phyloP scores from a whole-genome alignment of 2,113 vertebrate species.

The Lichenostomus cassidix region DNA sequence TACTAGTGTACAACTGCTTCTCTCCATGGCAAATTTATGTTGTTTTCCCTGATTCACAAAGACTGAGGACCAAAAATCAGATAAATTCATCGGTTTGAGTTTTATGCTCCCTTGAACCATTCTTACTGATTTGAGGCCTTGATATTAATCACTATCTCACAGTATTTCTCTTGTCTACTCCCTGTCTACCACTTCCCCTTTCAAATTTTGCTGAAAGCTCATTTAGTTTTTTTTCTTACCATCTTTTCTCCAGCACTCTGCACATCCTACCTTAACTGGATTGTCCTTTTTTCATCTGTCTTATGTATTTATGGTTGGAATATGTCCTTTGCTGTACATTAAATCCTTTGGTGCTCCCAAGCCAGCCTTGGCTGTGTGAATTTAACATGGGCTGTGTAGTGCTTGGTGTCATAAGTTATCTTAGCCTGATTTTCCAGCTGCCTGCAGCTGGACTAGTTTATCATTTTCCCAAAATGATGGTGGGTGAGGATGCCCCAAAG shows the following conservation, averaged over 20 bases:
- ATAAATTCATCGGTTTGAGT: background rate
- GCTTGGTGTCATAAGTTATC: background rate
- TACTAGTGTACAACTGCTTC: background rate
- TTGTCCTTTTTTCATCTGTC: background rate
- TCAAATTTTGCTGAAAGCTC: background rate
- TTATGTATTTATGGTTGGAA: conserved; percentile 13
- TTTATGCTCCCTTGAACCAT: background rate
- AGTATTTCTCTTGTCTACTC: background rate
- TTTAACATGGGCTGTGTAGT: conserved; percentile 6
- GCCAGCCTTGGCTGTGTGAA: background rate
- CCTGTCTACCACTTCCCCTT: background rate
- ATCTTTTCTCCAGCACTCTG: background rate
- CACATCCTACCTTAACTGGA: background rate
- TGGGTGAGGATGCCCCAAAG: background rate
- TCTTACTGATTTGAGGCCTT: background rate
- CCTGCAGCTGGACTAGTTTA: background rate
- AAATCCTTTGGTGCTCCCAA: conserved; percentile 26
- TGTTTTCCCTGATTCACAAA: background rate
- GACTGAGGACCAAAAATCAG: background rate
- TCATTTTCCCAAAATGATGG: background rate
- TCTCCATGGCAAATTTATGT: background rate
- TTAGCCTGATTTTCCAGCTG: background rate
- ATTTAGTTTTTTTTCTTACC: background rate
- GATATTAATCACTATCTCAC: background rate
- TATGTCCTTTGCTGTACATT: conserved; percentile 15